phyloP scores from a whole-genome alignment of 2,797 vertebrate genomes.

The Heterohyrax brucei region DNA sequence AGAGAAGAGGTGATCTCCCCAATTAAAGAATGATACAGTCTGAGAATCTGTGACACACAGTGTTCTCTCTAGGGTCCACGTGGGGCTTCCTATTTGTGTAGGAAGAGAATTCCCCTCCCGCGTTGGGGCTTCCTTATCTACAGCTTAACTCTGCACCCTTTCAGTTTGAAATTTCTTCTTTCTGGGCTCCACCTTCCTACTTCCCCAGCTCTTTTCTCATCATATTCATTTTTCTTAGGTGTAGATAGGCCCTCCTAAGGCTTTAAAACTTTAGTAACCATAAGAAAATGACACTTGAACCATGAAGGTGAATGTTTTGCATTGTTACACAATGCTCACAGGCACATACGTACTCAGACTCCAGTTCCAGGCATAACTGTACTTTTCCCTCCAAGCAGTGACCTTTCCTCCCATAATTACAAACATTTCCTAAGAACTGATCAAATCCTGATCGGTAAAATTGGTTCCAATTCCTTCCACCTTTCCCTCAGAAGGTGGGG shows the following conservation, averaged over 20 bases:
- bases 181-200: background rate
- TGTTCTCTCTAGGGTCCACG: background rate
- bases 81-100: background rate
- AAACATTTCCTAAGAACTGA: constrained; percentile 60
- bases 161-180: background rate
- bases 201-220: background rate
- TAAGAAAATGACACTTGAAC: background rate
- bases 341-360: no score
- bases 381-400: background rate
- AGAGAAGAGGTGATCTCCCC: background rate
- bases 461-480: background rate
- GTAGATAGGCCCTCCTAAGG: background rate
- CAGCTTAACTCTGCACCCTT: background rate
- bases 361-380: background rate
- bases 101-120: background rate
- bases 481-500: background rate
- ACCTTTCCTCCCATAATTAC: background rate
- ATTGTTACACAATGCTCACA: background rate
- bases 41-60: background rate
- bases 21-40: background rate
- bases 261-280: background rate
- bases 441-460: background rate
- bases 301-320: background rate
- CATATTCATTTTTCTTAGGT: background rate
- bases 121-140: constrained; percentile 23